Conservation (phyloP, 2,888 invertebrate genomes). For the Geophilus truncorum region DNA sequence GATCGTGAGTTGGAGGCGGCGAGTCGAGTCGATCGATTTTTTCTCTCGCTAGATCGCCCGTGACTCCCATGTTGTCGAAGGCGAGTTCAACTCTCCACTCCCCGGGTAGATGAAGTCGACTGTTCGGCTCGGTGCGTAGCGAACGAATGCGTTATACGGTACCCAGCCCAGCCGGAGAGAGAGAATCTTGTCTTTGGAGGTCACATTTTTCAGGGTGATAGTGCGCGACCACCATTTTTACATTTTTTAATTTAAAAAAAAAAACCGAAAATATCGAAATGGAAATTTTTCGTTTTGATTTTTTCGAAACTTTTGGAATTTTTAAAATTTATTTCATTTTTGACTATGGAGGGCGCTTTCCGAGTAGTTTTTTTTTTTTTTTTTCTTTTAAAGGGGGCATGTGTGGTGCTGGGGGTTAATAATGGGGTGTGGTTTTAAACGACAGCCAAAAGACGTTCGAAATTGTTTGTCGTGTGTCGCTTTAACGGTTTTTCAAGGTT, state of each 20-base stretch:
- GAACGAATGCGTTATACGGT: background rate
- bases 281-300: background rate
- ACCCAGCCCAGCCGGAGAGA: background rate
- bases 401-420: background rate
- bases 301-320: background rate
- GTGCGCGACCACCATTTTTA: background rate
- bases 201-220: conserved; percentile 10
- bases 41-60: too few relatives aligned
- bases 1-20: background rate
- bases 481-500: too few relatives aligned
- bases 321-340: background rate
- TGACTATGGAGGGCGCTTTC: background rate
- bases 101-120: background rate
- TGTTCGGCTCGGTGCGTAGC: conserved; percentile 12
- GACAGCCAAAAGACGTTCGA: background rate
- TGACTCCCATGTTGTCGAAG: background rate
- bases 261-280: too few relatives aligned
- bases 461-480: too few relatives aligned
- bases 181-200: background rate
- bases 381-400: background rate
- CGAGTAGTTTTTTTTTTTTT: background rate
- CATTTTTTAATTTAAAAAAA: background rate
- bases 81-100: background rate
- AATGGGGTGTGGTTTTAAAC: background rate
- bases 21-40: background rate